phyloP scores from a whole-genome alignment of 2,113 vertebrate genomes.

The Bambusicola thoracicus region DNA sequence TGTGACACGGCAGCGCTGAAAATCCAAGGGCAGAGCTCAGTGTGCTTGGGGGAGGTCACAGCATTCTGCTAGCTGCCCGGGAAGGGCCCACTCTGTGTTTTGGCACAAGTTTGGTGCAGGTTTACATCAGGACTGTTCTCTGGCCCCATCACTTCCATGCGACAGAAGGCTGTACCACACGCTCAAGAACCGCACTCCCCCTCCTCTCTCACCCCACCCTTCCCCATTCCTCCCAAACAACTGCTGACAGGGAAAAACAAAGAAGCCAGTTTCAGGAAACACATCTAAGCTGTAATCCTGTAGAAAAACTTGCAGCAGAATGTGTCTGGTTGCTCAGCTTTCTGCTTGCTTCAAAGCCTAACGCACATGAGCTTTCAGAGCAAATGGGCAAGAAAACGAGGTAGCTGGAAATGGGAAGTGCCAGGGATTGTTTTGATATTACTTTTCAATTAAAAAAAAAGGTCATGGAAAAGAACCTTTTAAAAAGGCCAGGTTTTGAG shows the following conservation, averaged over 20 bases:
- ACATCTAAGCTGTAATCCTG: background rate
- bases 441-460: background rate
- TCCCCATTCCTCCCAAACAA: background rate
- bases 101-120: background rate
- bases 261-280: slow-evolving; percentile 23
- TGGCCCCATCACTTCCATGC: background rate
- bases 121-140: background rate
- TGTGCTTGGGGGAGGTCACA: background rate
- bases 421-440: background rate
- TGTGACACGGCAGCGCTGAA: background rate
- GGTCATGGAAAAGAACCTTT: background rate
- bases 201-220: background rate
- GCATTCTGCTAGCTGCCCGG: background rate
- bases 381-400: background rate
- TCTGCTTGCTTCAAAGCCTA: slow-evolving; percentile 8
- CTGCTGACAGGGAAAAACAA: background rate
- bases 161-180: background rate
- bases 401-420: background rate
- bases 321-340: background rate
- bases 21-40: background rate
- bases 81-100: background rate
- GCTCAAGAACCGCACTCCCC: background rate
- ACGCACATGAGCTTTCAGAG: background rate
- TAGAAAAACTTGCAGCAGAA: slow-evolving; percentile 35
- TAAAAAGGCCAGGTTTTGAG: background rate